phyloP scores from a whole-genome alignment of 1,140 invertebrate genomes.

The Oncopodura yosiiana region DNA sequence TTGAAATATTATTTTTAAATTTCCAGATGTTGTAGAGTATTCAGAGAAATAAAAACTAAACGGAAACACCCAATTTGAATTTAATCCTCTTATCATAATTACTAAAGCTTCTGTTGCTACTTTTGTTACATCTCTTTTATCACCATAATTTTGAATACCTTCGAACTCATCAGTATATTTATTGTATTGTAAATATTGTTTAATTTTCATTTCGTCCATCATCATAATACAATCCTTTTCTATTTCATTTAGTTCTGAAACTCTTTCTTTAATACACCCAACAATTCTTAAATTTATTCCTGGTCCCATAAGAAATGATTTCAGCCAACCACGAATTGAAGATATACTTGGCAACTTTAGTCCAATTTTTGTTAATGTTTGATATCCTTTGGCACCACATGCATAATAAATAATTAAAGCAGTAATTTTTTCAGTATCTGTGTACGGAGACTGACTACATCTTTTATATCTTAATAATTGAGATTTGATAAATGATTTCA shows the following conservation, averaged over 20 bases:
- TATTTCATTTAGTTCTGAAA: neutral
- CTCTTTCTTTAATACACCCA: neutral
- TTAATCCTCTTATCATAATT: slow-evolving; percentile 6
- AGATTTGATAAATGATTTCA: too few species aligned
- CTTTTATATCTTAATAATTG: too few species aligned
- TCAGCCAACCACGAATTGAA: neutral
- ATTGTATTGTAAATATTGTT: slow-evolving; percentile 8
- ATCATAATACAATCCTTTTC: slow-evolving; percentile 9
- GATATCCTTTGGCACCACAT: too few species aligned
- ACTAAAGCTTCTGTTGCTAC: slow-evolving; percentile 6
- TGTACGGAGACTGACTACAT: too few species aligned
- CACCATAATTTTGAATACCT: slow-evolving; percentile 8
- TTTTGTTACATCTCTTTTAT: neutral
- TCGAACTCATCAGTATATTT: slow-evolving; percentile 3
- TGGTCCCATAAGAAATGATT: neutral
- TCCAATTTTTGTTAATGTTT: too few species aligned
- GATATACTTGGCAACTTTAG: neutral
- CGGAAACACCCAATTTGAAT: slow-evolving; percentile 1
- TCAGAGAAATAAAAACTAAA: slow-evolving; percentile 12
- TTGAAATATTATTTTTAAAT: neutral
- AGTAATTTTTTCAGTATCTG: too few species aligned
- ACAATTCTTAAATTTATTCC: neutral
- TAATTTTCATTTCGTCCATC: slow-evolving; percentile 16
- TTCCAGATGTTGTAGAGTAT: neutral
- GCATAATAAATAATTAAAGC: too few species aligned